A percentile compares a stretch with the other conserved stretches of the same genome.
These are phyloP conservation scores for Xenops minutus DNA, from an alignment of 2,797 vertebrate species.

Conservation along the genomic window DNA sequence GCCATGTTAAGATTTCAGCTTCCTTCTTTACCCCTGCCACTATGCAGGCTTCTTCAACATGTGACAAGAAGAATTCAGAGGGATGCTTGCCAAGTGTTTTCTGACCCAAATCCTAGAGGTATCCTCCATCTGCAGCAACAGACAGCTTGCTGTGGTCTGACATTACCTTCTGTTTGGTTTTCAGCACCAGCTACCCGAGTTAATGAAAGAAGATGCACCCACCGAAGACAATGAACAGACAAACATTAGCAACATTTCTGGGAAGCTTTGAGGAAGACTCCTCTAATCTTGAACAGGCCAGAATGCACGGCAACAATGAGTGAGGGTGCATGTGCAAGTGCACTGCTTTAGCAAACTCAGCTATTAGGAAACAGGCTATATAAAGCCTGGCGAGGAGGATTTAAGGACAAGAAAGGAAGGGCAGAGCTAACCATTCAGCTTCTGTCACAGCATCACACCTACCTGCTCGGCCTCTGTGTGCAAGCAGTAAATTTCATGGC, in stretches of 20 bases:
- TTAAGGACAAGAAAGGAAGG: neutral
- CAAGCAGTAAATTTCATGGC: neutral
- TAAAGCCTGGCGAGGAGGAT: neutral
- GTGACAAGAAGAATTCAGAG: slow-evolving; percentile 61
- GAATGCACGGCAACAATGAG: neutral
- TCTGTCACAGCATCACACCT: slow-evolving; percentile 11
- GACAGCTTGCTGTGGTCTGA: slow-evolving; percentile 53
- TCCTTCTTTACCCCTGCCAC: slow-evolving; percentile 36
- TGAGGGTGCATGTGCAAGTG: neutral
- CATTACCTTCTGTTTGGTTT: slow-evolving; percentile 66
- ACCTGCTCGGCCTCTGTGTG: neutral
- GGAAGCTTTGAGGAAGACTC: neutral
- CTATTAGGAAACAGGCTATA: neutral
- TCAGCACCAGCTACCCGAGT: slow-evolving; percentile 34
- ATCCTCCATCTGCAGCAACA: slow-evolving; percentile 60
- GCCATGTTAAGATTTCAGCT: slow-evolving; percentile 48
- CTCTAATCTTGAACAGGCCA: neutral
- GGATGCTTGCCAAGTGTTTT: slow-evolving; percentile 44
- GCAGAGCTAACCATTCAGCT: neutral
- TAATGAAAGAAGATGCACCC: slow-evolving; percentile 40
- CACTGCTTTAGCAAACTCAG: neutral
- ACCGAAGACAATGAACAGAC: neutral
- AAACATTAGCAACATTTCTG: neutral
- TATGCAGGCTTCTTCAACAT: slow-evolving; percentile 29
- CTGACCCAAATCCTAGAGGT: slow-evolving; percentile 61